Conservation (phyloP, 2,113 vertebrate genomes). For the Barbus barbus region DNA sequence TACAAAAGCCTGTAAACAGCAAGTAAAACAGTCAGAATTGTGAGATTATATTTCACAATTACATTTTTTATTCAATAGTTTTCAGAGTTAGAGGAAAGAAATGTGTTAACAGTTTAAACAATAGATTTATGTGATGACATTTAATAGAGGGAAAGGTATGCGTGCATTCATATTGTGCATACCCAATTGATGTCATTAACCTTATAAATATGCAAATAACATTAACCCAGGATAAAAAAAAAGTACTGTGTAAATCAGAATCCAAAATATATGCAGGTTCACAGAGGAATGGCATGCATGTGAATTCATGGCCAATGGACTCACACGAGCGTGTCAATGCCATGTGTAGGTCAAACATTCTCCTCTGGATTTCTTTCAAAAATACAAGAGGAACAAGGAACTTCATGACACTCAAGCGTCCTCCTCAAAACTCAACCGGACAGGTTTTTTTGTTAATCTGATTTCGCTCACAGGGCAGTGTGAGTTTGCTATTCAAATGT, state of each 20-base stretch:
- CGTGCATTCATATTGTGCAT: neutral
- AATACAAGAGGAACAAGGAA: neutral
- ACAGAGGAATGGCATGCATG: neutral
- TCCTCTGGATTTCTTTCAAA: neutral
- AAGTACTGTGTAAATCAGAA: neutral
- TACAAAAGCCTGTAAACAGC: no score
- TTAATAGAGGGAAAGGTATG: neutral
- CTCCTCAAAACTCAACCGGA: neutral
- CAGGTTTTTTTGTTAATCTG: neutral
- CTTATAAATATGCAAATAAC: neutral
- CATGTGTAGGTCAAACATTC: neutral
- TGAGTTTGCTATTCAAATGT: slow-evolving; percentile 1
- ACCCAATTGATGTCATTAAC: neutral
- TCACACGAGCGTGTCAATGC: neutral
- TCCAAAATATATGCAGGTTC: neutral
- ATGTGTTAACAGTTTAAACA: neutral
- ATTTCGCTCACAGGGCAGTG: neutral
- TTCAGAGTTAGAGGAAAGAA: neutral
- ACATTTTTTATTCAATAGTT: no score
- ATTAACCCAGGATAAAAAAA: neutral
- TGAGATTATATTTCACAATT: neutral
- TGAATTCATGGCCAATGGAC: neutral
- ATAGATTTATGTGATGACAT: neutral
- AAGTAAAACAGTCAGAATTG: no score
- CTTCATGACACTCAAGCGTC: neutral